Conservation (phyloP, 35 echinoderm and acorn worm species). For the Strongylocentrotus purpuratus region DNA sequence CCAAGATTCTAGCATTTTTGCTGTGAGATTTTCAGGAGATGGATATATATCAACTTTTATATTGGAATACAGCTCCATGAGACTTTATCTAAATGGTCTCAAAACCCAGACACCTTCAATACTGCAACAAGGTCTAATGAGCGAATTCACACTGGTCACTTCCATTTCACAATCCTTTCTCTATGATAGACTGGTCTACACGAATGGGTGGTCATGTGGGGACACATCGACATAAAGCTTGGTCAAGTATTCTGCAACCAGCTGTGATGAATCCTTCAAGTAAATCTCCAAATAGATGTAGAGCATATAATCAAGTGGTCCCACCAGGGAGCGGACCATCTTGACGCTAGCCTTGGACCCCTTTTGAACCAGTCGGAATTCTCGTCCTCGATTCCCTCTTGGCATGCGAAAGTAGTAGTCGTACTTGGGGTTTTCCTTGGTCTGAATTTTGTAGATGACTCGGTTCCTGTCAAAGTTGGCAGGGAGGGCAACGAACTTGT, state of each 20-base stretch:
- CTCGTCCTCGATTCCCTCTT: slow-evolving; percentile 39
- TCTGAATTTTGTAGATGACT: slow-evolving; percentile 44
- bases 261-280: background rate
- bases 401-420: slow-evolving; percentile 43
- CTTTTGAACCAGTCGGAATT: slow-evolving; percentile 47
- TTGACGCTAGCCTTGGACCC: slow-evolving; percentile 36
- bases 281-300: slow-evolving; percentile 56
- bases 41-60: background rate
- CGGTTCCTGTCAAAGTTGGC: slow-evolving; percentile 27
- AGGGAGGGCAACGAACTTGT: slow-evolving; percentile 53
- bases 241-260: slow-evolving; percentile 42
- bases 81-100: background rate
- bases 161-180: background rate
- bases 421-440: slow-evolving; percentile 26
- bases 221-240: slow-evolving; percentile 56
- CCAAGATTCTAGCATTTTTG: background rate
- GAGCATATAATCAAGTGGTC: slow-evolving; percentile 46
- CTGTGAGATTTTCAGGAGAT: background rate
- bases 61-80: background rate
- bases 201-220: background rate
- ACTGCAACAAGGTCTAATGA: background rate
- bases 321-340: slow-evolving; percentile 38
- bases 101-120: background rate
- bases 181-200: background rate
- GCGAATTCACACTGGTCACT: background rate